These are phyloP conservation scores for Basileuterus tristriatus DNA, from an alignment of 2,797 vertebrate species.

Conservation along the genomic window DNA sequence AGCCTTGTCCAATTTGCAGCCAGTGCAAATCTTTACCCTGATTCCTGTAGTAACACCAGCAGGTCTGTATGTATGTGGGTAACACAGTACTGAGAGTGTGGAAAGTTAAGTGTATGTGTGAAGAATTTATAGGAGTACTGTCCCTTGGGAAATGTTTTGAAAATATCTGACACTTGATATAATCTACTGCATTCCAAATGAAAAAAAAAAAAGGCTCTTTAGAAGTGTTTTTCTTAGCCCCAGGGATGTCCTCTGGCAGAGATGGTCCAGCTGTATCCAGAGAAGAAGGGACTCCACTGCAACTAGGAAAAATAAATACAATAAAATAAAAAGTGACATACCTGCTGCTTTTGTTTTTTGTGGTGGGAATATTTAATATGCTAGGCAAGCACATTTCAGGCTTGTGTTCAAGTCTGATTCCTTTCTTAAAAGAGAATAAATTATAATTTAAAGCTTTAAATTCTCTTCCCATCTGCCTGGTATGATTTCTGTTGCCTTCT, in stretches of 20 bases:
- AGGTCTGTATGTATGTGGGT: not conserved
- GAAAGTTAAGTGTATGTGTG: not conserved
- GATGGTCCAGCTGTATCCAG: conserved; percentile 9
- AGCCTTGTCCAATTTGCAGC: not conserved
- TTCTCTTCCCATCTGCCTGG: not conserved
- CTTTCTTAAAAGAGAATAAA: conserved; percentile 17
- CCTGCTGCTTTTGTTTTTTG: not conserved
- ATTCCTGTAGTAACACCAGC: not conserved
- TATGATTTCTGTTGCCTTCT: not conserved
- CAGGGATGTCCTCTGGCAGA: conserved; percentile 57
- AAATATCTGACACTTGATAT: conserved; percentile 31
- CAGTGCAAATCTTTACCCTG: not conserved
- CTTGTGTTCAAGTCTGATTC: not conserved
- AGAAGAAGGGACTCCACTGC: not conserved
- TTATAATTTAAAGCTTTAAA: not conserved
- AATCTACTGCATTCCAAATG: conserved; percentile 33
- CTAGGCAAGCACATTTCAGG: not conserved
- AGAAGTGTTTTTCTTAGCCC: conserved; percentile 36
- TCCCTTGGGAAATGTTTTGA: conserved; percentile 22
- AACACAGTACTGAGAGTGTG: not conserved
- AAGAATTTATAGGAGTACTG: conserved; percentile 4
- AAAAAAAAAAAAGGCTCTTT: not conserved
- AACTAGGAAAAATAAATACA: not conserved
- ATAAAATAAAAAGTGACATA: not conserved
- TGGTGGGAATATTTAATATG: not conserved